Percentiles rank a stretch among this genome's conserved stretches.
These are phyloP conservation scores for Paratrypauchen microcephalus DNA, from an alignment of 2,797 vertebrate genomes.

Conservation along the genomic window DNA sequence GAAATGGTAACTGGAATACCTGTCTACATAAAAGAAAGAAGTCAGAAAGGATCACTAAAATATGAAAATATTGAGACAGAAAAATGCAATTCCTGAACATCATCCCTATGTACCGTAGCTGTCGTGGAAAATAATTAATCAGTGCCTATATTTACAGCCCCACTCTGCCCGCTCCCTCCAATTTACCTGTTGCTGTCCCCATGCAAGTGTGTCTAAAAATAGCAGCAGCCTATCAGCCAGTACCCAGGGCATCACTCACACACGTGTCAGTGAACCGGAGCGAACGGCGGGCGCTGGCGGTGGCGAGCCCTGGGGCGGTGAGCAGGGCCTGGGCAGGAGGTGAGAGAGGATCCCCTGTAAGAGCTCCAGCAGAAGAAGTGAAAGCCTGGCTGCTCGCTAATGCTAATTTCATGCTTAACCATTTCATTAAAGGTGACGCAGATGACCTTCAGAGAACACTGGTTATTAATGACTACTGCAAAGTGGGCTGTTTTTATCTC, in stretches of 20 bases:
- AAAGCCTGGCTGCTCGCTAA: not conserved
- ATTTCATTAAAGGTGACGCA: constrained; percentile 22
- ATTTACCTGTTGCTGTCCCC: constrained; percentile 73
- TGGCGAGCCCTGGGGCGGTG: constrained; percentile 28
- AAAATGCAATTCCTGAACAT: constrained; percentile 22
- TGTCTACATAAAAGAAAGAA: too few species aligned
- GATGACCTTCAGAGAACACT: constrained; percentile 15
- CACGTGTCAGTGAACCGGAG: constrained; percentile 48
- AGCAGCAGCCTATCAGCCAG: constrained; percentile 61
- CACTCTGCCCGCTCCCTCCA: constrained; percentile 62
- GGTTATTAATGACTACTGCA: constrained; percentile 8
- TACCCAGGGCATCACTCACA: constrained; percentile 70
- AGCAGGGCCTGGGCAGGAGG: not conserved
- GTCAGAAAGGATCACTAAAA: too few species aligned
- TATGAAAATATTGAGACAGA: not conserved
- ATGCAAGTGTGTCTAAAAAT: constrained; percentile 70
- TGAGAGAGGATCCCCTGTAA: constrained; percentile 8
- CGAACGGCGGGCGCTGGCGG: constrained; percentile 17
- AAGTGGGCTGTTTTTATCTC: not conserved
- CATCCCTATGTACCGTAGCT: constrained; percentile 50
- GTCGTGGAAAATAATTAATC: constrained; percentile 66
- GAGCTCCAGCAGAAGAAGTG: too few species aligned
- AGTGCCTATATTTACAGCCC: constrained; percentile 68
- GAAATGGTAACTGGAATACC: too few species aligned
- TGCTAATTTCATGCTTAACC: constrained; percentile 9